These are phyloP conservation scores for Smithornis capensis DNA, from an alignment of 2,113 vertebrate species.

Conservation along the genomic window DNA sequence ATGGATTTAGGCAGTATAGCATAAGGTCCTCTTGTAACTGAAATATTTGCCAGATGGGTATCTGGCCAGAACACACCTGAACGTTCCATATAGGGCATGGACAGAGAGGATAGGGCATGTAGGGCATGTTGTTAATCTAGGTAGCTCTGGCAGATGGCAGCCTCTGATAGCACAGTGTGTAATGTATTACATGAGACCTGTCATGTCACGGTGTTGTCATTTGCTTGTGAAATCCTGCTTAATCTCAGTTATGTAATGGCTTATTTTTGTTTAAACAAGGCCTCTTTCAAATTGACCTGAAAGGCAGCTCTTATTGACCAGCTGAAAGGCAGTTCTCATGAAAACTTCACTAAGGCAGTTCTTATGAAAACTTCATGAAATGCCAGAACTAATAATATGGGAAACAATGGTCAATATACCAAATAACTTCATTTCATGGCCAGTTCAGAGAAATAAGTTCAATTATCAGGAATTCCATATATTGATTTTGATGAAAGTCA, in stretches of 20 bases:
- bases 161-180: neutral
- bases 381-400: neutral
- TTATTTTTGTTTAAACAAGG: neutral
- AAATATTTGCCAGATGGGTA: neutral
- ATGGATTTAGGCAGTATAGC: neutral
- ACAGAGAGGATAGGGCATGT: neutral
- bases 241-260: neutral
- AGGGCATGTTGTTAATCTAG: neutral
- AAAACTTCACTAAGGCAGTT: neutral
- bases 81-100: neutral
- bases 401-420: neutral
- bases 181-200: neutral
- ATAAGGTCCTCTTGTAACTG: neutral
- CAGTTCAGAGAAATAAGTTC: neutral
- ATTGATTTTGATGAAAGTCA: neutral
- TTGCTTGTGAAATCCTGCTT: neutral
- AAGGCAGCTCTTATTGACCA: neutral
- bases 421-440: neutral
- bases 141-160: neutral
- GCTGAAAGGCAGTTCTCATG: neutral
- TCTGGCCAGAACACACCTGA: neutral
- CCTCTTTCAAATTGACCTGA: neutral
- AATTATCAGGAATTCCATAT: neutral
- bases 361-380: neutral
- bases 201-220: fast-evolving